Evolutionary conservation across 53 echinoderm and acorn worm species (phyloP), one percentile per base, ranked within the genome.

Genomic region (Actinopyga echinites): DNA sequence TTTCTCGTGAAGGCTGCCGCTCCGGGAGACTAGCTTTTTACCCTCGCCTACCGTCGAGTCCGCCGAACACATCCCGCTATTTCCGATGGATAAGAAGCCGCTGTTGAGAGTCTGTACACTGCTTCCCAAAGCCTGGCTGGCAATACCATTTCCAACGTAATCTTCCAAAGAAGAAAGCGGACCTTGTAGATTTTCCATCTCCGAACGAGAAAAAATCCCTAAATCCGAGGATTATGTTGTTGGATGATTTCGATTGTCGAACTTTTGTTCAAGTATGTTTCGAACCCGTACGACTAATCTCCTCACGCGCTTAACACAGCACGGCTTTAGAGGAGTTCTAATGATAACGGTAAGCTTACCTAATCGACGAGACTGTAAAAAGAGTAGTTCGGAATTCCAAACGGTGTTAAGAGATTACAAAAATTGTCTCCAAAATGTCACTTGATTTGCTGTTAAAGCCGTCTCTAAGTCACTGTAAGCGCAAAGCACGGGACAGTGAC

Each of bases 81-180:
- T 44, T 62, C 42, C 63, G 10, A 36, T 61, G 24, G 81, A 61
- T 37, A 80, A 36, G 33, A 33, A 80, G 22, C 81, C 81, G 63
- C 40, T 62, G 24, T 37, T 80, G 23, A 59, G 22, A 26, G 11
- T 62, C 12, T 80, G 37, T 25, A 61, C 81, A 3, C 81, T 62
- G 4, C 33, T n/a, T 59, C 60, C 60, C 15, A 62, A 80, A 15
- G 61, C 43, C 34, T 80, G 81, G 81, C 62, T 80, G 15, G 40
- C 35, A 30, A 80, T 59, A 36, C 81, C 81, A 40, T 59, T 80
- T 3, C 81, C 81, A 62, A 80, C 81, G 23, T 80, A 80, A 80
- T 80, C 81, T 61, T 80, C 81, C 34, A 80, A 61, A 31, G 81
- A 80, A 23, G 81, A 80, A 23, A 80, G 81, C 63, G 81, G 81